These are phyloP conservation scores for Wiebesia pumilae DNA, from an alignment of 1,140 invertebrate genomes.

Conservation along the genomic window DNA sequence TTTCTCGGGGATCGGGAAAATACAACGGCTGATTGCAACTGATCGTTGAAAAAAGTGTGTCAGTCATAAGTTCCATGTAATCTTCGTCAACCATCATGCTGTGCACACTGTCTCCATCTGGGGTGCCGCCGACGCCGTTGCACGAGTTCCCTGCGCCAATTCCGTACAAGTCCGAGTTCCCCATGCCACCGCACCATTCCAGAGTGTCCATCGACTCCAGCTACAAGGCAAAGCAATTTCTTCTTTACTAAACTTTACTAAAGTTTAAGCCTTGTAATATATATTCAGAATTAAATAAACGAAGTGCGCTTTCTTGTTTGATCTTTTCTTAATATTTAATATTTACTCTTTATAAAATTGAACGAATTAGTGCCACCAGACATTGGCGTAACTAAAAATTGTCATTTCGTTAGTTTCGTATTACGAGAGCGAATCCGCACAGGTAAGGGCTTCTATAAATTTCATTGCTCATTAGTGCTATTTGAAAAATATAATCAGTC, in stretches of 20 bases:
- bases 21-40: conserved; percentile 92
- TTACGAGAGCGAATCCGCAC: too few species aligned
- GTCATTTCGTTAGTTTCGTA: too few species aligned
- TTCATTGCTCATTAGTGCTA: too few species aligned
- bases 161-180: conserved; percentile 61
- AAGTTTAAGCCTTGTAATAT: too few species aligned
- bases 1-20: conserved; percentile 97
- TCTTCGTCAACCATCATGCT: conserved; percentile 89
- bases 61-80: conserved; percentile 92
- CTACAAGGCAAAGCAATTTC: conserved; percentile 66
- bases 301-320: too few species aligned
- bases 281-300: too few species aligned
- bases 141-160: conserved; percentile 59
- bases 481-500: too few species aligned
- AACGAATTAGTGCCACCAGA: too few species aligned
- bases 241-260: background rate
- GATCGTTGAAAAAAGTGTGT: conserved; percentile 92
- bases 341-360: too few species aligned
- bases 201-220: conserved; percentile 87
- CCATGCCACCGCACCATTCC: conserved; percentile 78
- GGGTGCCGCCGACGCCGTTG: conserved; percentile 69
- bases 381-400: too few species aligned
- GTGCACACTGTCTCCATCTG: conserved; percentile 79
- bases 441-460: too few species aligned
- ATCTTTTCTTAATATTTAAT: too few species aligned